phyloP scores from a whole-genome alignment of 2,888 invertebrate genomes.

The Chorisops tibialis region DNA sequence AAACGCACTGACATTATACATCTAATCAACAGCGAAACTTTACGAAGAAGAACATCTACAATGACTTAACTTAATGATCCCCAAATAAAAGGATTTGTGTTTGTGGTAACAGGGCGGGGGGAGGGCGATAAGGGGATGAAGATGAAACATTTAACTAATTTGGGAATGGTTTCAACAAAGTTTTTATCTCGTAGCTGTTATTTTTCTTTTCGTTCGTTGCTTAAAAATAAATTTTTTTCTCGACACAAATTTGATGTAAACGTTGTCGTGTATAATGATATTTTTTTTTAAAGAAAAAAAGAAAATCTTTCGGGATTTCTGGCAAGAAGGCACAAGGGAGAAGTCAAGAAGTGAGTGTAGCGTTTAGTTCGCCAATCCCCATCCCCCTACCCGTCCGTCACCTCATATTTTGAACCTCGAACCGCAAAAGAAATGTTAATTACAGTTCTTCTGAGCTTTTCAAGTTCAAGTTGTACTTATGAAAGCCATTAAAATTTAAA shows the following conservation, averaged over 20 bases:
- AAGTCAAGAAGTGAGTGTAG: neutral
- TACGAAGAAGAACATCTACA: neutral
- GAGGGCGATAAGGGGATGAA: neutral
- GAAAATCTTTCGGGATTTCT: neutral
- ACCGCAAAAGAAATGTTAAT: slow-evolving; percentile 25
- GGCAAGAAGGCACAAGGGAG: slow-evolving; percentile 1
- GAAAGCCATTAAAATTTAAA: slow-evolving; percentile 25
- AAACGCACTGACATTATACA: slow-evolving; percentile 3
- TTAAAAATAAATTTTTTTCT: neutral
- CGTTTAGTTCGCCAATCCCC: neutral
- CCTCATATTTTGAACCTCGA: slow-evolving; percentile 18
- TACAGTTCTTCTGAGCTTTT: slow-evolving; percentile 15
- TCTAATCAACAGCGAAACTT: slow-evolving; percentile 18
- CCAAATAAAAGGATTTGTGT: slow-evolving; percentile 19
- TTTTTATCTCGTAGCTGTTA: neutral
- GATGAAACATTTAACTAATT: slow-evolving; percentile 18
- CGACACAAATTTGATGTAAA: slow-evolving; percentile 13
- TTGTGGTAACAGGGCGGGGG: neutral
- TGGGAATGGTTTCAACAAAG: slow-evolving; percentile 4
- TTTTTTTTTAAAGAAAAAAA: neutral
- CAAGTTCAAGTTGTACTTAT: slow-evolving; percentile 20
- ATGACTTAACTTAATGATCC: slow-evolving; percentile 11
- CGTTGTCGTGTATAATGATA: slow-evolving; percentile 7
- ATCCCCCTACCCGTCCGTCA: neutral
- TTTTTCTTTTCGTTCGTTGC: neutral